Evolutionary conservation across 2,113 vertebrate species (phyloP), one percentile per base, ranked within the genome.

Genomic region (Spilogale gracilis): DNA sequence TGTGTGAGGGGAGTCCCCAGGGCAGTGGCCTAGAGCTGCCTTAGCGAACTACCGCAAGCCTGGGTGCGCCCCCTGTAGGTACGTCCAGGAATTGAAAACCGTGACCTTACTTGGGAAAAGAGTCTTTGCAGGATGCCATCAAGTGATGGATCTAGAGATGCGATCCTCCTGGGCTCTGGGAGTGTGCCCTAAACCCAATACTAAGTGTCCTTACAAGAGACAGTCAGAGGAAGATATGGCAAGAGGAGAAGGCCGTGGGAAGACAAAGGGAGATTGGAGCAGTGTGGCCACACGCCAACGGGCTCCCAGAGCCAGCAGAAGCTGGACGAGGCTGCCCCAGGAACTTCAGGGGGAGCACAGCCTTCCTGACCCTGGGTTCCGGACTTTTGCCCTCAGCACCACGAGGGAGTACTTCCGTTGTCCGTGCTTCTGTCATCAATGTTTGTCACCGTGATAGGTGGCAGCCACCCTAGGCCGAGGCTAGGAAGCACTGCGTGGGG

Each of bases 261-360:
- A 25, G 6, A 38, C 6, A 8, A 76, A 54, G 10, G 45, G 89
- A 73, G 56, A 8, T 0, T 25, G 13, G 30, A 63, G 30, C 30
- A 43, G 21, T 11, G 17, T 30, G n/a, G 78, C 27, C 4, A 17
- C 10, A 9, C 65, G 25, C 27, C 11, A 21, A 50, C 20, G 27
- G 38, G 38, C 4, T 5, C 38, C 27, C 0, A 17, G 30, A 50
- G 17, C 63, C 45, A 25, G 80, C 30, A 7, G 23, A 32, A 2
- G 18, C 83, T 63, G 63, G 21, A 50, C 20, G 63, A n/a, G 14
- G 1, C 6, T 8, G 30, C 71, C 73, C 38, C 9, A 1, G 2
- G 30, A 5, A 8, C 12, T 17, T 6, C 20, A 5, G n/a, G 23
- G 23, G 61, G n/a, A 30, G 21, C 48, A 6, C 0, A 12, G 8